A percentile compares a stretch with the other conserved stretches of the same genome.
phyloP scores from a whole-genome alignment of 2,797 vertebrate genomes.

The Todus mexicanus region DNA sequence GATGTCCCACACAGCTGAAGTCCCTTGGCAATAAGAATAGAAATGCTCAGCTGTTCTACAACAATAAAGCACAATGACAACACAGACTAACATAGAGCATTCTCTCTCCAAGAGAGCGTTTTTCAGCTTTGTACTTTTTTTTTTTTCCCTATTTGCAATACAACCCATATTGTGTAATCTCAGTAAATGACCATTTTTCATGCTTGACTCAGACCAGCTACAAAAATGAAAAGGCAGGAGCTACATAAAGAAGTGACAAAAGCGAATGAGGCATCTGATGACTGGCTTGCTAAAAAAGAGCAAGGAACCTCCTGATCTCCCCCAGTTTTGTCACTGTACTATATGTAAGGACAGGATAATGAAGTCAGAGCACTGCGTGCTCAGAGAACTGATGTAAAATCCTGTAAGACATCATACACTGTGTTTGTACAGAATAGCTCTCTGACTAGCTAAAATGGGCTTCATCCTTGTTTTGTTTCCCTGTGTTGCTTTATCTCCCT shows the following conservation, averaged over 20 bases:
- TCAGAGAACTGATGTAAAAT: slow-evolving; percentile 20
- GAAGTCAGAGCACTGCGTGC: not conserved
- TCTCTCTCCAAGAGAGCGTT: not conserved
- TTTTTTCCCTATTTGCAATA: not conserved
- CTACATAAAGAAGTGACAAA: not conserved
- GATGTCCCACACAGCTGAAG: not conserved
- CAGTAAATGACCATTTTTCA: not conserved
- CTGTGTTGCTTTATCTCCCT: not conserved
- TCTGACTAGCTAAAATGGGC: not conserved
- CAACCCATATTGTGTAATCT: not conserved
- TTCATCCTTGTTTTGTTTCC: slow-evolving; percentile 34
- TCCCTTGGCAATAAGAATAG: not conserved
- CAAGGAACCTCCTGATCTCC: not conserved
- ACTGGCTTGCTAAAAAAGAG: not conserved
- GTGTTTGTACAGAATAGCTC: not conserved
- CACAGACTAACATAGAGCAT: not conserved
- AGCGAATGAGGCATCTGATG: slow-evolving; percentile 10
- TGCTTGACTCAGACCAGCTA: slow-evolving; percentile 20
- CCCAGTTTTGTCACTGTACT: not conserved
- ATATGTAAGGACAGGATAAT: not conserved
- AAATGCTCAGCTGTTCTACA: not conserved
- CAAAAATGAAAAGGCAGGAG: slow-evolving; percentile 11
- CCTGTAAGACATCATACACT: not conserved
- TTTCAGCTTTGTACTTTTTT: not conserved
- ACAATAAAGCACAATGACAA: not conserved